Conservation (phyloP, 2,888 invertebrate genomes). For the Entomobrya multifasciata region DNA sequence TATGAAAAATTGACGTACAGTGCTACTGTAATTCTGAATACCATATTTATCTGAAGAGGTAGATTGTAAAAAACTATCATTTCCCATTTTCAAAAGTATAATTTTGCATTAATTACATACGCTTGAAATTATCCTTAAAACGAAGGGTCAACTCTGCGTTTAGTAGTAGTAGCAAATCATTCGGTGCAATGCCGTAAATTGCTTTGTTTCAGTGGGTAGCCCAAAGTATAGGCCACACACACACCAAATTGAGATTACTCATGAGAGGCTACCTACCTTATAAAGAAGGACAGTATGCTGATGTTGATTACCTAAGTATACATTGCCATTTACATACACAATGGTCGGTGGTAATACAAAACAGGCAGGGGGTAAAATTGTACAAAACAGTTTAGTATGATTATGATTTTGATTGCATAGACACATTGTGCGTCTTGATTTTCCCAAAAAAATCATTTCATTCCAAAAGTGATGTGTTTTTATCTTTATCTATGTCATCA, state of each 20-base stretch:
- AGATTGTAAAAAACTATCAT: conserved; percentile 56
- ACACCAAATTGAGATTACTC: conserved; percentile 23
- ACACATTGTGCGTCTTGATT: conserved; percentile 10
- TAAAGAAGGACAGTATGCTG: conserved; percentile 51
- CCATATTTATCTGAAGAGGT: not conserved
- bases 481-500: conserved; percentile 54
- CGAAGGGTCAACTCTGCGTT: not conserved
- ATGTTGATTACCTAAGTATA: conserved; percentile 45
- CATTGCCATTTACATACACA: conserved; percentile 51
- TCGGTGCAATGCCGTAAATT: conserved; percentile 41
- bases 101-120: conserved; percentile 67
- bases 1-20: not conserved
- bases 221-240: conserved; percentile 63
- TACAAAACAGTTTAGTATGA: not conserved
- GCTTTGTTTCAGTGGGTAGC: not conserved
- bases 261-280: conserved; percentile 30
- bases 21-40: not conserved
- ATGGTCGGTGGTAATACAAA: conserved; percentile 34
- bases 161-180: not conserved
- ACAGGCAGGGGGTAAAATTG: not conserved
- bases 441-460: not conserved
- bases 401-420: not conserved
- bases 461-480: not conserved
- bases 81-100: conserved; percentile 67
- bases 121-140: conserved; percentile 25